phyloP scores from a whole-genome alignment of 2,797 vertebrate species.

The Staurois parvus region DNA sequence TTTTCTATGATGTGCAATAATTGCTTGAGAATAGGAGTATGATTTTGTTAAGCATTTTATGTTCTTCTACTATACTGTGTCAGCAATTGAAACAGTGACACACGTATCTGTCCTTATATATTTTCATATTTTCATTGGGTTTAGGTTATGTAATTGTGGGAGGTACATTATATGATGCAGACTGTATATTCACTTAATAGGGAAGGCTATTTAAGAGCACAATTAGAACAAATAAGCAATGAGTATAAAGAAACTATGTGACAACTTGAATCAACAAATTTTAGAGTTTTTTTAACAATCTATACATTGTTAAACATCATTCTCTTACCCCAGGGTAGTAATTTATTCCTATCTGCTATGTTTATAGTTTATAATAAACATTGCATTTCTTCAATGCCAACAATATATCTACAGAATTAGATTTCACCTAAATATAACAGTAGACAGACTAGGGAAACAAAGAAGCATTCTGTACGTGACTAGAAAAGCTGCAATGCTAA shows the following conservation, averaged over 20 bases:
- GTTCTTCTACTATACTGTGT: too few relatives aligned
- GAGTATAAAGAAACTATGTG: neutral
- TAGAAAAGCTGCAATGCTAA: neutral
- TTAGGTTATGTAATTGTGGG: too few relatives aligned
- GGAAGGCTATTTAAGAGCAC: neutral
- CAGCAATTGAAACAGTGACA: too few relatives aligned
- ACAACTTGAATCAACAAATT: neutral
- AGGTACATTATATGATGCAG: too few relatives aligned
- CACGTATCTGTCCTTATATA: too few relatives aligned
- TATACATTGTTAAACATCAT: neutral
- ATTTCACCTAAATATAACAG: slow-evolving; percentile 26
- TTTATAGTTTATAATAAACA: slow-evolving; percentile 4
- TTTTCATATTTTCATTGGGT: too few relatives aligned
- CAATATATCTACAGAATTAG: slow-evolving; percentile 6
- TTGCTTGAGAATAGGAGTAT: too few relatives aligned
- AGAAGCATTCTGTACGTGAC: slow-evolving; percentile 15
- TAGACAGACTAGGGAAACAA: slow-evolving; percentile 27
- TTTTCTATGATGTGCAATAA: too few relatives aligned
- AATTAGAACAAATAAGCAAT: neutral
- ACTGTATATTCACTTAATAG: too few relatives aligned
- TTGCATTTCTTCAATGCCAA: slow-evolving; percentile 7
- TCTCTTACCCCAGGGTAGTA: too few relatives aligned
- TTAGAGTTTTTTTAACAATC: neutral
- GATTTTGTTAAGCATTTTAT: too few relatives aligned
- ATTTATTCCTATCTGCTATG: neutral